phyloP scores from a whole-genome alignment of 2,888 invertebrate species.

The Sylvicola cinctus region DNA sequence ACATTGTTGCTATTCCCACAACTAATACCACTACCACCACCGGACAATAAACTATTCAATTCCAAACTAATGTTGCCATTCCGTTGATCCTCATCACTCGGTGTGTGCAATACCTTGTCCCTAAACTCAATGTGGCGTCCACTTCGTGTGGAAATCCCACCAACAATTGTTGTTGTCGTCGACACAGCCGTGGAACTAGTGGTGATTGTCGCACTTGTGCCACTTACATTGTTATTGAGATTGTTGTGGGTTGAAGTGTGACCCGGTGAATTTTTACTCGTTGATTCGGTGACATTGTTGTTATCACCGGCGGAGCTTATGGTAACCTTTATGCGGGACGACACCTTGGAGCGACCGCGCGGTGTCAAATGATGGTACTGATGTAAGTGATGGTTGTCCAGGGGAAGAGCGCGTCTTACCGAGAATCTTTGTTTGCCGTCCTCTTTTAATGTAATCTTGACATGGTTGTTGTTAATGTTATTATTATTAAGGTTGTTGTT shows the following conservation, averaged over 20 bases:
- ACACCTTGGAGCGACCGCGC: neutral
- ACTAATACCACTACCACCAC: too few relatives aligned
- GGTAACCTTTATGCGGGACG: too few relatives aligned
- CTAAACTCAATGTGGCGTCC: neutral
- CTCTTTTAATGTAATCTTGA: too few relatives aligned
- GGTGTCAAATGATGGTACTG: neutral
- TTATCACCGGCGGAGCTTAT: too few relatives aligned
- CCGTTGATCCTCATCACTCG: neutral
- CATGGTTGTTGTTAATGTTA: too few relatives aligned
- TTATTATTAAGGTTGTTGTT: neutral
- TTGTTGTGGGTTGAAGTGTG: too few relatives aligned
- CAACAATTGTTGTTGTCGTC: neutral
- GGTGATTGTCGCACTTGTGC: too few relatives aligned
- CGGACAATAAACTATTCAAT: neutral
- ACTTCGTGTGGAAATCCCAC: neutral
- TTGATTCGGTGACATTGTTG: too few relatives aligned
- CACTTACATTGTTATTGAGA: too few relatives aligned
- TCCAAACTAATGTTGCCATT: neutral
- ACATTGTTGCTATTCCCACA: constrained; percentile 3
- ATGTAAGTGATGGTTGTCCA: neutral
- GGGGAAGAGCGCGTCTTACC: neutral
- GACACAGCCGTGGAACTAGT: neutral
- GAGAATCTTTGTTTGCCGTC: too few relatives aligned
- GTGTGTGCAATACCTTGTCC: neutral
- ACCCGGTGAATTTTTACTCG: too few relatives aligned